Evolutionary conservation across 2,797 vertebrate species (phyloP).

Genomic region (Fringilla coelebs): DNA sequence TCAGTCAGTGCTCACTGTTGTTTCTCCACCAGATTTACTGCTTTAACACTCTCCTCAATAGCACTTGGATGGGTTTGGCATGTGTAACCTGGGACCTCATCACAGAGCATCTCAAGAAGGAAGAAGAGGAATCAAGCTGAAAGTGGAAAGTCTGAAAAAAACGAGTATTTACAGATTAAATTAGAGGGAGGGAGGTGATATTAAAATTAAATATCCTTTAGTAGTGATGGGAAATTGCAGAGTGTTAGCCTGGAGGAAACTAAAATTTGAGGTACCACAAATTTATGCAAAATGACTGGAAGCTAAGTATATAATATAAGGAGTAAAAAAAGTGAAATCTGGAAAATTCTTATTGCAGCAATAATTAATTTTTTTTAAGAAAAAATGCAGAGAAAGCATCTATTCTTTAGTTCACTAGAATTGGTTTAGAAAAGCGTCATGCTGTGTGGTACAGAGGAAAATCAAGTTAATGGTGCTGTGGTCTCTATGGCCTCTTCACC

Average conservation of each 20-base stretch:
- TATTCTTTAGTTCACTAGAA: neutral
- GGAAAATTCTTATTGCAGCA: neutral
- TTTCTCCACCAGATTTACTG: neutral
- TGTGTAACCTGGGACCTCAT: neutral
- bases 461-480: rapidly evolving
- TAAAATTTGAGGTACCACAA: neutral
- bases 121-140: neutral
- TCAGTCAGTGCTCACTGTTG: neutral
- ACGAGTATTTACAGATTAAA: neutral
- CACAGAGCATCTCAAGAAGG: neutral
- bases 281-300: neutral
- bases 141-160: neutral
- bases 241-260: neutral
- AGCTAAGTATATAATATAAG: neutral
- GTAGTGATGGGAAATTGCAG: neutral
- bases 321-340: neutral
- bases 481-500: neutral
- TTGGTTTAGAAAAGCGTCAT: neutral
- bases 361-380: neutral
- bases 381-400: neutral
- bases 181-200: neutral
- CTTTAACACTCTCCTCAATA: neutral
- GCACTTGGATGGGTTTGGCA: neutral
- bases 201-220: neutral
- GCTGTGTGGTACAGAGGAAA: neutral